These are phyloP conservation scores for Siderastrea siderea DNA, from an alignment of 92 coral and sea anemone genomes.

Conservation along the genomic window DNA sequence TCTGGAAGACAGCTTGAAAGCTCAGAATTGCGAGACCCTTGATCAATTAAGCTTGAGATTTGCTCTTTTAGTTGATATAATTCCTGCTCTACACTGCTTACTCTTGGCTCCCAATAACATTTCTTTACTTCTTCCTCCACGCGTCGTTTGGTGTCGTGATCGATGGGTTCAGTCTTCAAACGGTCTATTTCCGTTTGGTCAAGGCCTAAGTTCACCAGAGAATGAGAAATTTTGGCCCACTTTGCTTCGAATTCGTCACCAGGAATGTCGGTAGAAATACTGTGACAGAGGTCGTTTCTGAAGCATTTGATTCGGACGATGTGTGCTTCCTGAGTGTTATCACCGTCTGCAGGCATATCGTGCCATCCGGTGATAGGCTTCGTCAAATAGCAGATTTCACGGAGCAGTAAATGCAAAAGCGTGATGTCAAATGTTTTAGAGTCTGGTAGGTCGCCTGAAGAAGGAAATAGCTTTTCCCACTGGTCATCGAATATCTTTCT, in stretches of 20 bases:
- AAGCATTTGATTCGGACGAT: conserved; percentile 50
- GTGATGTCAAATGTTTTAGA: conserved; percentile 66
- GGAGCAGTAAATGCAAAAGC: conserved; percentile 57
- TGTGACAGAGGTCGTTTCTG: conserved; percentile 65
- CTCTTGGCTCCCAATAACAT: background rate
- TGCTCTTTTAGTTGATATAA: background rate
- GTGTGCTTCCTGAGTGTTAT: conserved; percentile 46
- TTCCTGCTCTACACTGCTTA: background rate
- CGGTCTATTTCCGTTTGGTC: conserved; percentile 28
- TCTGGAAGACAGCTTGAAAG: conserved; percentile 37
- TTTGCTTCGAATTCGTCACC: conserved; percentile 23
- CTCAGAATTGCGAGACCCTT: background rate
- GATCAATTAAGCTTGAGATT: background rate
- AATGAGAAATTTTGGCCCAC: conserved; percentile 34
- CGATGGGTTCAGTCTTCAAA: conserved; percentile 46
- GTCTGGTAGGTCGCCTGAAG: conserved; percentile 50
- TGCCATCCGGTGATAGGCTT: conserved; percentile 70
- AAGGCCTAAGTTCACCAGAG: conserved; percentile 38
- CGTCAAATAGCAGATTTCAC: conserved; percentile 32
- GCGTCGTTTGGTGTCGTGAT: background rate
- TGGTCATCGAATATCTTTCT: conserved; percentile 43
- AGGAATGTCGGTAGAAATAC: conserved; percentile 19
- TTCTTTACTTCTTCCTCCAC: background rate
- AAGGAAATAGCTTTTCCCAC: conserved; percentile 62
- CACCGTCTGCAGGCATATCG: conserved; percentile 55